Evolutionary conservation across 1,140 invertebrate species (phyloP).

Genomic region (Pollicipes pollicipes): DNA sequence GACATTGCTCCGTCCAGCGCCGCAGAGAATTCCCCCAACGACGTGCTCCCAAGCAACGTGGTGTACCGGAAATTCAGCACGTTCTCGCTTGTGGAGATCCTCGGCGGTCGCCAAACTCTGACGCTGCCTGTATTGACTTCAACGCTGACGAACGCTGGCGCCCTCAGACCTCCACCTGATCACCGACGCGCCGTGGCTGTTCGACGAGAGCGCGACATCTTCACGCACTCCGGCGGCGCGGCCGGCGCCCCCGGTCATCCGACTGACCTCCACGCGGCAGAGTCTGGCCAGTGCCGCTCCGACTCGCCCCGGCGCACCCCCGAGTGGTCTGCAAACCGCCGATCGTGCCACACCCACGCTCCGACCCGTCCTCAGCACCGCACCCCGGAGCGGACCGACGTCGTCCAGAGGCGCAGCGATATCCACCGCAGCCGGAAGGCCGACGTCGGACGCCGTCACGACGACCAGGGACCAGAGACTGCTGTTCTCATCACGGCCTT

Average conservation of each 20-base stretch:
- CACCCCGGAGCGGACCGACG: too few species aligned
- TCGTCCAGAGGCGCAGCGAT: background rate
- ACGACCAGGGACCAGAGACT: too few species aligned
- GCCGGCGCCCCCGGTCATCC: too few species aligned
- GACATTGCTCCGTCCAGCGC: too few species aligned
- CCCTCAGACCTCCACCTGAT: conserved; percentile 18
- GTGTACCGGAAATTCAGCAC: conserved; percentile 22
- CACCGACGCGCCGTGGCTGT: conserved; percentile 20
- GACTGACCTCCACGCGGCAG: too few species aligned
- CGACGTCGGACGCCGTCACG: too few species aligned
- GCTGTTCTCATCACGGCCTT: too few species aligned
- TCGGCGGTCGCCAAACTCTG: conserved; percentile 20
- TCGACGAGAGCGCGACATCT: conserved; percentile 17
- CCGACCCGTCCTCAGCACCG: too few species aligned
- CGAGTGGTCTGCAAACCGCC: too few species aligned
- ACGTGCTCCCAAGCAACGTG: conserved; percentile 17
- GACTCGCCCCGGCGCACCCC: background rate
- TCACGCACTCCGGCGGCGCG: background rate
- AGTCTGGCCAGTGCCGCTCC: too few species aligned
- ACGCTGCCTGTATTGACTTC: conserved; percentile 22
- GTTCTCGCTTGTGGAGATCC: conserved; percentile 20
- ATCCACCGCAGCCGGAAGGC: too few species aligned
- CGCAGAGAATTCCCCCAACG: background rate
- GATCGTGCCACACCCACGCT: too few species aligned
- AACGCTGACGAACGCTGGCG: conserved; percentile 19